Percentiles rank a stretch among this genome's conserved stretches.
These are phyloP conservation scores for Morpho helenor DNA, from an alignment of 2,888 invertebrate species.

Conservation along the genomic window DNA sequence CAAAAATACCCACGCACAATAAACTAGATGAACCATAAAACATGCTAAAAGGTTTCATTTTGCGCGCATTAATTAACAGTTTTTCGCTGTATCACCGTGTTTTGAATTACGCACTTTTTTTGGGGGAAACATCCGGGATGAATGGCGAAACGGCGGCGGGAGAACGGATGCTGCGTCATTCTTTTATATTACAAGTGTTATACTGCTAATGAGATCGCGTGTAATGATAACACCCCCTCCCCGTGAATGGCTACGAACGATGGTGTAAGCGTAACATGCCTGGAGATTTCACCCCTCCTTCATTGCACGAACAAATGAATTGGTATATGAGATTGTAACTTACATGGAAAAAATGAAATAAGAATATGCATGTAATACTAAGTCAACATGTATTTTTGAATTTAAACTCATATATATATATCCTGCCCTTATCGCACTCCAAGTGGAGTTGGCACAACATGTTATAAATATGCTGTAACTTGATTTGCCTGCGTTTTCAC, in stretches of 20 bases:
- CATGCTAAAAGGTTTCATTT: conserved; percentile 8
- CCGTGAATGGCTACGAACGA: conserved; percentile 17
- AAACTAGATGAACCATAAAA: conserved; percentile 2
- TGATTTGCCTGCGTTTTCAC: too few species aligned
- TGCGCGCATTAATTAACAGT: conserved; percentile 11
- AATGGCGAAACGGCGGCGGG: conserved; percentile 43
- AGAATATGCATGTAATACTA: neutral
- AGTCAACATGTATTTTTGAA: too few species aligned
- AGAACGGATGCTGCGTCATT: conserved; percentile 51
- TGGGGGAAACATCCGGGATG: conserved; percentile 12
- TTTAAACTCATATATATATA: too few species aligned
- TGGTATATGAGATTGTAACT: too few species aligned
- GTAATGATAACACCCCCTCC: conserved; percentile 32
- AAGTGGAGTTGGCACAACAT: too few species aligned
- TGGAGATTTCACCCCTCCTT: conserved; percentile 9
- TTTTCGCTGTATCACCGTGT: conserved; percentile 7
- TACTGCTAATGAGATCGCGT: conserved; percentile 61
- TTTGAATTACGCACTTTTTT: conserved; percentile 14
- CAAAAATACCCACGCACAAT: neutral
- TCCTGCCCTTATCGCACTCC: too few species aligned
- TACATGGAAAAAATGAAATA: too few species aligned
- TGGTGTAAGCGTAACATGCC: conserved; percentile 11
- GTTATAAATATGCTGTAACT: too few species aligned
- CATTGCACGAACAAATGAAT: conserved; percentile 2
- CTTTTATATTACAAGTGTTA: conserved; percentile 71